These are phyloP conservation scores for Macrophya annulata DNA, from an alignment of 2,888 invertebrate species.

Conservation along the genomic window DNA sequence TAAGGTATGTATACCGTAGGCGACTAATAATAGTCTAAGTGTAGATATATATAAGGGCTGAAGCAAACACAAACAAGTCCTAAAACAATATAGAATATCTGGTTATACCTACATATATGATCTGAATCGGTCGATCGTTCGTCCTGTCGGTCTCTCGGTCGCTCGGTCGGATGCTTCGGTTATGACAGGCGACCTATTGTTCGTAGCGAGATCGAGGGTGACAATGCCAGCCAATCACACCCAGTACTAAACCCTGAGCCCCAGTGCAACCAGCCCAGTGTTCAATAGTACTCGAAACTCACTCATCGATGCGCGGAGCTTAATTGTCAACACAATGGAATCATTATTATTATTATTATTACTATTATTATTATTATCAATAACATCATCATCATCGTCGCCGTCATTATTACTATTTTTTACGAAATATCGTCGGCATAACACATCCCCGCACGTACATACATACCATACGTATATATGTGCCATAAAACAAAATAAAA, in stretches of 20 bases:
- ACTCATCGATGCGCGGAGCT: conserved; percentile 47
- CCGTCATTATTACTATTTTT: background rate
- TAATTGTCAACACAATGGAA: conserved; percentile 58
- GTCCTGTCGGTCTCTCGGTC: conserved; percentile 17
- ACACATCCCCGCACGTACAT: background rate
- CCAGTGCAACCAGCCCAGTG: conserved; percentile 12
- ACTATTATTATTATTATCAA: background rate
- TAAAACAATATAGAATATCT: conserved; percentile 67
- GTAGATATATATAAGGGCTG: background rate
- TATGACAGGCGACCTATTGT: conserved; percentile 65
- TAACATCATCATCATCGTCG: background rate
- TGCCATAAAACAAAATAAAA: background rate
- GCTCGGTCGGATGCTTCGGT: background rate
- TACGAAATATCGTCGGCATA: background rate
- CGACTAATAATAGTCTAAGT: background rate
- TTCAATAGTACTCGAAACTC: conserved; percentile 40
- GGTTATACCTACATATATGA: background rate
- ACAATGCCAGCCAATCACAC: conserved; percentile 70
- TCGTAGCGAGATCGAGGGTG: conserved; percentile 66
- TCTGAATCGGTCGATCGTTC: conserved; percentile 11
- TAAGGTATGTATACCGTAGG: background rate
- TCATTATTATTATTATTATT: conserved; percentile 39
- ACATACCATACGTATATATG: background rate
- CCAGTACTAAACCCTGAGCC: conserved; percentile 20
- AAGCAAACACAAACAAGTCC: conserved; percentile 65